Conservation (phyloP, 2,797 vertebrate genomes). For the Molothrus ater region DNA sequence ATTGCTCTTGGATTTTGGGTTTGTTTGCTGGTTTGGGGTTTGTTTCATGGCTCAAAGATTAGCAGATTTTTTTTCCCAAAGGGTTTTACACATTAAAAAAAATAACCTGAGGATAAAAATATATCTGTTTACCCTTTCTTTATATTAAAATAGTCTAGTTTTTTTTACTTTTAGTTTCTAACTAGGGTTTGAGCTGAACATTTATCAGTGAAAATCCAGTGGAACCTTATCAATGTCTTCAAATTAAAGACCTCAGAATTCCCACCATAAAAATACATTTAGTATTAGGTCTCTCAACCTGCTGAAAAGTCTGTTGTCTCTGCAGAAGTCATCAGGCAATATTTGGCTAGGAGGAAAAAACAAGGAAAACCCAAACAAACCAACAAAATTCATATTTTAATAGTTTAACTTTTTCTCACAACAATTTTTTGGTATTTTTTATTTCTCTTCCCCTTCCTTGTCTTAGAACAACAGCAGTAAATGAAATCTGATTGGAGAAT, state of each 20-base stretch:
- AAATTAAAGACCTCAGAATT: background rate
- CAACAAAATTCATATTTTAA: background rate
- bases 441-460: background rate
- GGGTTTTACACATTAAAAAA: background rate
- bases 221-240: background rate
- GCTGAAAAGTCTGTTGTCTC: background rate
- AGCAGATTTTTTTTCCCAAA: background rate
- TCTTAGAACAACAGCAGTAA: background rate
- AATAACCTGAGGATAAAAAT: background rate
- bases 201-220: background rate
- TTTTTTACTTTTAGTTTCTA: background rate
- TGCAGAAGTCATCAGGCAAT: background rate
- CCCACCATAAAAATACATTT: background rate
- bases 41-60: background rate
- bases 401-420: background rate
- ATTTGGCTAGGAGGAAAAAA: accelerated
- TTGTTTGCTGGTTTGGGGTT: background rate
- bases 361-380: accelerated
- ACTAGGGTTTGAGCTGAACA: background rate
- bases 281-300: accelerated
- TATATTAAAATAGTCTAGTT: accelerated
- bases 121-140: accelerated
- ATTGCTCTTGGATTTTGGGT: background rate
- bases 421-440: background rate
- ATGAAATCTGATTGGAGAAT: background rate